Conservation (phyloP, 2,113 vertebrate species). For the Lamprotornis superbus region DNA sequence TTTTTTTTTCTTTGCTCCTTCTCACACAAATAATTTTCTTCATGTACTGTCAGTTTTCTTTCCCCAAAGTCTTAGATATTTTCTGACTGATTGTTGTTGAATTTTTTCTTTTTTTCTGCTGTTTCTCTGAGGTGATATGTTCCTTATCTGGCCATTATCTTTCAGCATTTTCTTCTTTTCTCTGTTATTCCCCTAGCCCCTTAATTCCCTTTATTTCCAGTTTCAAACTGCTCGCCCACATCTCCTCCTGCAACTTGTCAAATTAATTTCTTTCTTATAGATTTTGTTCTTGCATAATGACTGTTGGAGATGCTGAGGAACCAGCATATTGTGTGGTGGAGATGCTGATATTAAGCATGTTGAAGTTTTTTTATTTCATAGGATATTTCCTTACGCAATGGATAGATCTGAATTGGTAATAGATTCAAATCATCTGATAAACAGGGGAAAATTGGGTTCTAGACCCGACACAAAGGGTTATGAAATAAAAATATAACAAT, state of each 20-base stretch:
- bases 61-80: neutral
- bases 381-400: neutral
- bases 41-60: neutral
- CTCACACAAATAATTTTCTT: neutral
- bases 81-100: neutral
- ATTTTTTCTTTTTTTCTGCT: neutral
- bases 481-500: neutral
- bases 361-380: neutral
- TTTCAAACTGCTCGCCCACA: neutral
- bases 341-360: neutral
- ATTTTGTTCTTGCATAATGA: rapidly evolving
- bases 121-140: neutral
- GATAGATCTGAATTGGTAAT: neutral
- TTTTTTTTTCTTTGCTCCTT: neutral
- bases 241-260: neutral
- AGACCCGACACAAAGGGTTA: neutral
- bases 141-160: neutral
- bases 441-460: neutral
- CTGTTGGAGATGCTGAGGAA: neutral
- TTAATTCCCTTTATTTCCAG: neutral
- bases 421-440: neutral
- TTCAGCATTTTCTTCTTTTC: neutral
- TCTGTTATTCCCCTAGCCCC: neutral
- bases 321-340: neutral
- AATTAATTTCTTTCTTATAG: neutral